These are phyloP conservation scores for Melanotaenia boesemani DNA, from an alignment of 2,797 vertebrate genomes.

Conservation along the genomic window DNA sequence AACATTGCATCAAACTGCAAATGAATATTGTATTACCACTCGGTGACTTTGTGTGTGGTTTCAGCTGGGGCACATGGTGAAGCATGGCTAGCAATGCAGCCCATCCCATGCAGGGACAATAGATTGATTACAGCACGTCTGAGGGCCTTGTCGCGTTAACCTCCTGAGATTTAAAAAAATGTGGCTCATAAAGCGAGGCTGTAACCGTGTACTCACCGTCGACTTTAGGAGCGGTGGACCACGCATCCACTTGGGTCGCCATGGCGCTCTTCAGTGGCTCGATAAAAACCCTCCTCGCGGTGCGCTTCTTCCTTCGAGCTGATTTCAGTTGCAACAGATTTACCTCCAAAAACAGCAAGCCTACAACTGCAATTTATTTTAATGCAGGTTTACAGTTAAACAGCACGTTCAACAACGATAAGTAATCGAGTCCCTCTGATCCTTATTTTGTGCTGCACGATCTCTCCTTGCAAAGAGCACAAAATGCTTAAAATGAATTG, in stretches of 20 bases:
- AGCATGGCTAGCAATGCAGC: slow-evolving; percentile 68
- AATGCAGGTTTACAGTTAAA: background rate
- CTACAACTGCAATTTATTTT: background rate
- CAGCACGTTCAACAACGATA: background rate
- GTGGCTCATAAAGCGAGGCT: accelerated
- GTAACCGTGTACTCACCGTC: slow-evolving; percentile 77
- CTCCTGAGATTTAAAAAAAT: background rate
- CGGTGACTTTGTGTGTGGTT: background rate
- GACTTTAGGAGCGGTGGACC: slow-evolving; percentile 68
- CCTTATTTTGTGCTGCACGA: slow-evolving; percentile 28
- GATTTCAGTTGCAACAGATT: slow-evolving; percentile 42
- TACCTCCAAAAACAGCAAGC: slow-evolving; percentile 8
- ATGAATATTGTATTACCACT: background rate
- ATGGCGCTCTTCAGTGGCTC: slow-evolving; percentile 71
- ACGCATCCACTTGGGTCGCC: slow-evolving; percentile 84
- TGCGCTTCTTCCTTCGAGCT: slow-evolving; percentile 45
- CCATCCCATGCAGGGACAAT: slow-evolving; percentile 76
- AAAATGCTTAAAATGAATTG: slow-evolving; percentile 15
- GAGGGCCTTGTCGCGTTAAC: slow-evolving; percentile 25
- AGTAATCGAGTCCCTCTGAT: background rate
- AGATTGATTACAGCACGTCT: slow-evolving; percentile 29
- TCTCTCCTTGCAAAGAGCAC: slow-evolving; percentile 27
- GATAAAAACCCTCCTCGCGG: slow-evolving; percentile 37
- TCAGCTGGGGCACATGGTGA: slow-evolving; percentile 80
- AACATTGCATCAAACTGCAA: background rate